Evolutionary conservation across 2,888 invertebrate species (phyloP).

Genomic region (Pandemis heparana): DNA sequence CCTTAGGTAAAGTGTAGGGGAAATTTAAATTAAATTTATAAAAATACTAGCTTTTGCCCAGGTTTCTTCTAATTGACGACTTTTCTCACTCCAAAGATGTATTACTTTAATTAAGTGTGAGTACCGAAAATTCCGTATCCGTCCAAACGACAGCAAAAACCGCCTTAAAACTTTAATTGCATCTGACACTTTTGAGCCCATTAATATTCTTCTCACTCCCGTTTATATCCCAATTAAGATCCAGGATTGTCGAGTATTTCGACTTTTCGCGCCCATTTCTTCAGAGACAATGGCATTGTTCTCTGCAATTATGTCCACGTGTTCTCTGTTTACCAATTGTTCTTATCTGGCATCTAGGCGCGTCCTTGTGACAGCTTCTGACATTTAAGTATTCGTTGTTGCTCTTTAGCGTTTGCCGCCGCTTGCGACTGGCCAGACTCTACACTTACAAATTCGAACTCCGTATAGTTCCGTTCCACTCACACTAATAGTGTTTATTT

Average conservation of each 20-base stretch:
- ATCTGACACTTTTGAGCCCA: conserved; percentile 31
- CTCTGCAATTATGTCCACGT: conserved; percentile 73
- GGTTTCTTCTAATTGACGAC: too few relatives aligned
- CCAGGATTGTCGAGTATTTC: conserved; percentile 31
- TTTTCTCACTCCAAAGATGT: too few relatives aligned
- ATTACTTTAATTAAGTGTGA: neutral
- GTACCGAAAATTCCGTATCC: neutral
- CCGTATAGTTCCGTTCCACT: too few relatives aligned
- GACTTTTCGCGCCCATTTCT: conserved; percentile 41
- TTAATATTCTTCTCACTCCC: conserved; percentile 36
- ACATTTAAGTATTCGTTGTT: conserved; percentile 46
- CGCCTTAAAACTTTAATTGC: conserved; percentile 29
- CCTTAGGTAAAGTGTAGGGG: too few relatives aligned
- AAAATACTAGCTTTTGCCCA: too few relatives aligned
- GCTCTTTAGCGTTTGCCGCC: conserved; percentile 9
- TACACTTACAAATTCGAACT: too few relatives aligned
- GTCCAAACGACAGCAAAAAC: neutral
- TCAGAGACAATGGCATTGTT: conserved; percentile 75
- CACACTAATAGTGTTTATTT: too few relatives aligned
- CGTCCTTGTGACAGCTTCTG: conserved; percentile 66
- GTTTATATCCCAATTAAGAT: conserved; percentile 38
- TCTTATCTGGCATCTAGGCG: conserved; percentile 71
- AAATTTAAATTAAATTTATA: too few relatives aligned
- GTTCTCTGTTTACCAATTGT: conserved; percentile 77
- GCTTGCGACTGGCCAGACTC: conserved; percentile 3